These are phyloP conservation scores for Acinonyx jubatus DNA, from an alignment of 2,113 vertebrate species.

Conservation along the genomic window DNA sequence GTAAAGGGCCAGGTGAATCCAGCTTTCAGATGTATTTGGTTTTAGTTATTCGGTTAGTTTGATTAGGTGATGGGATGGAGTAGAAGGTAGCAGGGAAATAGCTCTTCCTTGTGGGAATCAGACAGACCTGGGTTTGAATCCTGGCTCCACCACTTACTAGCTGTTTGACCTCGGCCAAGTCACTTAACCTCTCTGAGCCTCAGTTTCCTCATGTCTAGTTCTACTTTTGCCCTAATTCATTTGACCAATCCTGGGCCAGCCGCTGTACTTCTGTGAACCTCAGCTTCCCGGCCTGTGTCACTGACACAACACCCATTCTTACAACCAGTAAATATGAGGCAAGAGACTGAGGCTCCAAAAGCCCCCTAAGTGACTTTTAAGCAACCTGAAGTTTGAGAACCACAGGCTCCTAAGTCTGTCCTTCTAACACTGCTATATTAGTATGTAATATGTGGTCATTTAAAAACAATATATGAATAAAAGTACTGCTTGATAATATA, in stretches of 20 bases:
- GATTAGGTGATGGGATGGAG: too few species aligned
- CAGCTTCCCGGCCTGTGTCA: neutral
- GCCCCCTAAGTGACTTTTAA: neutral
- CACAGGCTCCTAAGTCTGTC: neutral
- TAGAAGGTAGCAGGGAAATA: too few species aligned
- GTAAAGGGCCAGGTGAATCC: too few species aligned
- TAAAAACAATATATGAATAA: neutral
- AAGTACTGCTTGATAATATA: constrained; percentile 38
- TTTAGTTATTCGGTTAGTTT: too few species aligned
- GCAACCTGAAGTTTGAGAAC: constrained; percentile 13
- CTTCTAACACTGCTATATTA: neutral
- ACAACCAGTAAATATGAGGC: neutral
- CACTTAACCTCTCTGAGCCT: too few species aligned
- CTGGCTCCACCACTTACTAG: too few species aligned
- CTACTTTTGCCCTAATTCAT: constrained; percentile 35
- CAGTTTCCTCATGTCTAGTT: neutral
- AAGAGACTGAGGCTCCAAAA: neutral
- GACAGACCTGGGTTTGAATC: too few species aligned
- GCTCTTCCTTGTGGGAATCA: too few species aligned
- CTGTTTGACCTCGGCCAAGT: too few species aligned
- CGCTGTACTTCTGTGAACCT: neutral
- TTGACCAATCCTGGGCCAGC: neutral
- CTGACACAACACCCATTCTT: rapidly evolving
- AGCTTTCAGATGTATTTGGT: too few species aligned
- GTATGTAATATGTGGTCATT: neutral